Evolutionary conservation across 2,888 invertebrate genomes (phyloP), one percentile per base, ranked within the genome.

Genomic region (Acronicta leporina): DNA sequence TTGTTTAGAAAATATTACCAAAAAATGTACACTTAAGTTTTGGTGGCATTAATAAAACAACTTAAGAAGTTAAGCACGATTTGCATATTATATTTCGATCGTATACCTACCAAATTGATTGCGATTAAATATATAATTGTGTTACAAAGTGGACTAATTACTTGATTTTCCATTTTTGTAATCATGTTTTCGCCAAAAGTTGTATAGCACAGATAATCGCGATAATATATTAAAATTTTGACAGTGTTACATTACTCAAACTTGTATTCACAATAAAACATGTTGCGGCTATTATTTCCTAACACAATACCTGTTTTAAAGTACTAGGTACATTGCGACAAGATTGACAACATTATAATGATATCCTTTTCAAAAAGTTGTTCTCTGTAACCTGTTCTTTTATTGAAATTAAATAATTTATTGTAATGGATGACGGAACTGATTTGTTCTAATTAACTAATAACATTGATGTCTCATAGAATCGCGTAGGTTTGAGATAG

Each of bases 81-180:
- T 75, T 57, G 56, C 60, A 70, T 67, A 60, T 61, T 48, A 63
- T 62, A 68, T n/a, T n/a, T n/a, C n/a, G n/a, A n/a, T n/a, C n/a
- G n/a, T 20, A 3, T 20, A 66, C 68, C 74, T 75, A 45, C 14
- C 42, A 44, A 73, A 73, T 70, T 73, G 67, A 64, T 63, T 58
- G 59, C 54, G 15, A 75, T 59, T 67, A 59, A 52, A 51, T 16
- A 51, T 25, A 61, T 14, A 63, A 62, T 42, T 56, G 46, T 44
- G 50, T 46, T 62, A 60, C 16, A 15, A 61, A 58, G 47, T 27
- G 11, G n/a, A 44, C 42, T 71, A 71, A 71, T 68, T 68, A 60
- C 61, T 71, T 45, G 73, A 60, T 63, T 75, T 42, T 25, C 74
- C 71, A 65, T 73, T 67, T 73, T 65, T 52, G 74, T 73, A 63